Conservation (phyloP, 2,113 vertebrate species). For the Crotophaga sulcirostris region DNA sequence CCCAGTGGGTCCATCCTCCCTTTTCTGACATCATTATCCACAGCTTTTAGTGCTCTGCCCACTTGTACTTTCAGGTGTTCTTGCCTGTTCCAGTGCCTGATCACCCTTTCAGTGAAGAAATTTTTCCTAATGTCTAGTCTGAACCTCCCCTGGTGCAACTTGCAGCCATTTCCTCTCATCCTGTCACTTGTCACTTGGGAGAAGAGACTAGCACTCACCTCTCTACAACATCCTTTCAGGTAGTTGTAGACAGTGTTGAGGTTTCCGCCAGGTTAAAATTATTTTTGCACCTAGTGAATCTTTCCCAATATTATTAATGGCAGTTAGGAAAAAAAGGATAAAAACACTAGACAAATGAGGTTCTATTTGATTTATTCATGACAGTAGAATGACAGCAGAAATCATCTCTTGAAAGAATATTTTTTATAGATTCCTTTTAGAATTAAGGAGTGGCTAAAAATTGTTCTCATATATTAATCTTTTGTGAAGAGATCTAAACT, state of each 20-base stretch:
- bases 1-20: neutral
- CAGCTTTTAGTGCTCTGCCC: neutral
- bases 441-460: conserved; percentile 14
- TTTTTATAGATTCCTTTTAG: conserved; percentile 6
- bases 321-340: neutral
- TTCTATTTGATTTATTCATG: conserved; percentile 1
- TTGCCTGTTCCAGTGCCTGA: too few relatives aligned
- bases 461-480: neutral
- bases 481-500: conserved; percentile 28
- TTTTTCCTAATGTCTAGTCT: too few relatives aligned
- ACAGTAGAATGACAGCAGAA: neutral
- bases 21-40: neutral
- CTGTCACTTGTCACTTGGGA: too few relatives aligned
- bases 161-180: too few relatives aligned
- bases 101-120: too few relatives aligned
- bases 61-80: neutral
- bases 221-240: too few relatives aligned
- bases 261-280: neutral
- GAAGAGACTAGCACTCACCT: too few relatives aligned
- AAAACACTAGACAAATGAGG: neutral
- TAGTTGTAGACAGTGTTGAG: too few relatives aligned
- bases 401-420: conserved; percentile 16
- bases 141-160: too few relatives aligned
- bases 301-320: neutral
- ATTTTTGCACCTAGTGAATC: neutral